Evolutionary conservation across 2,113 vertebrate genomes (phyloP).

Genomic region (Nerophis ophidion): DNA sequence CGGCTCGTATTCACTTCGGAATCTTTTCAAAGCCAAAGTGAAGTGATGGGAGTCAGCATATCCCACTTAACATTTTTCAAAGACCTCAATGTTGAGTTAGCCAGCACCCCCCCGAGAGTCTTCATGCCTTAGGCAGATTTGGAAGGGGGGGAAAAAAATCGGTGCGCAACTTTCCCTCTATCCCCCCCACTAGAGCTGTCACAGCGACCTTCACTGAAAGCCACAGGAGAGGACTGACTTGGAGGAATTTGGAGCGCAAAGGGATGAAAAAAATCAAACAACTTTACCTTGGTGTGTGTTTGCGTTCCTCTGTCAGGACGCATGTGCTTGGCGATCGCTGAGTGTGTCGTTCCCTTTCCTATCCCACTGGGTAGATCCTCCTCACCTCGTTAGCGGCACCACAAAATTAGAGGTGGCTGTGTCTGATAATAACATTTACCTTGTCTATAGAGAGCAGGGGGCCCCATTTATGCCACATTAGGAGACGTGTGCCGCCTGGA

Average conservation of each 20-base stretch:
- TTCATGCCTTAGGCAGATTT: slow-evolving; percentile 40
- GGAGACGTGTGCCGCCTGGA: slow-evolving; percentile 90
- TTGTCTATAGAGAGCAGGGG: slow-evolving; percentile 89
- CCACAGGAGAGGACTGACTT: slow-evolving; percentile 27
- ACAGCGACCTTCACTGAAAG: slow-evolving; percentile 51
- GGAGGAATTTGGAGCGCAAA: slow-evolving; percentile 18
- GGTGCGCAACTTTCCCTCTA: no score
- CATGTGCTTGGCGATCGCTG: slow-evolving; percentile 8
- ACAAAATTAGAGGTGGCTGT: slow-evolving; percentile 85
- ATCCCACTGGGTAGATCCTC: slow-evolving; percentile 39
- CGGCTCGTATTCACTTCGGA: slow-evolving; percentile 22
- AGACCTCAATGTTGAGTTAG: slow-evolving; percentile 38
- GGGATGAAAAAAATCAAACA: slow-evolving; percentile 50
- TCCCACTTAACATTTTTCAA: slow-evolving; percentile 46
- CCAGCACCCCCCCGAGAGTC: slow-evolving; percentile 30
- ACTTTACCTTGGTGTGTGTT: slow-evolving; percentile 20
- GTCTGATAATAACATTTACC: slow-evolving; percentile 98
- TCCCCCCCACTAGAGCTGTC: slow-evolving; percentile 40
- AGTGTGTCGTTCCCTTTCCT: slow-evolving; percentile 49
- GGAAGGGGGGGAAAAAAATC: no score
- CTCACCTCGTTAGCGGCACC: slow-evolving; percentile 82
- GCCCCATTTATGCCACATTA: slow-evolving; percentile 98
- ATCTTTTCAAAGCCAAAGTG: slow-evolving; percentile 26
- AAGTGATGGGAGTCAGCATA: slow-evolving; percentile 38
- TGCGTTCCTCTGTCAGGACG: slow-evolving; percentile 26